phyloP scores from a whole-genome alignment of 2,113 vertebrate genomes.

The Oplegnathus fasciatus region DNA sequence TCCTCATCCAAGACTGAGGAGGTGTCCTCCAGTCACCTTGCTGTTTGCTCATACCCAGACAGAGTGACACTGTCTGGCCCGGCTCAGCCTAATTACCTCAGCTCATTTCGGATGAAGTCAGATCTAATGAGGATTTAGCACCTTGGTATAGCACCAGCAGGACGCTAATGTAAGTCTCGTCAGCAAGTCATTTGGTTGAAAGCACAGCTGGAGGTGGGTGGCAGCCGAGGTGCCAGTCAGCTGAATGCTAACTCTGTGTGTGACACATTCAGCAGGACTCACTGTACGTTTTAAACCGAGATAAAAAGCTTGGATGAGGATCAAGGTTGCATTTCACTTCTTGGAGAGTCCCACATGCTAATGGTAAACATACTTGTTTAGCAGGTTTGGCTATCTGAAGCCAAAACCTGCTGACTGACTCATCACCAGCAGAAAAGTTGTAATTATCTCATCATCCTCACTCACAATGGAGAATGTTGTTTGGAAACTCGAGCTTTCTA shows the following conservation, averaged over 20 bases:
- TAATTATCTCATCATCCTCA: neutral
- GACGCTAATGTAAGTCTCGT: neutral
- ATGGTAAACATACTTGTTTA: neutral
- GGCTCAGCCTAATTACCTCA: constrained; percentile 55
- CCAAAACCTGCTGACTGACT: neutral
- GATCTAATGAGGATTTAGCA: constrained; percentile 67
- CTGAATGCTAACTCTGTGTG: neutral
- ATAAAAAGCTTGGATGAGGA: neutral
- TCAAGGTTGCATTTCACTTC: neutral
- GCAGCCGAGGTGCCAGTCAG: neutral
- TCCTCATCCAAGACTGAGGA: neutral
- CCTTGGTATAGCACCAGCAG: constrained; percentile 3
- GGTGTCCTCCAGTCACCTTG: neutral
- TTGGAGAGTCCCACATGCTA: neutral
- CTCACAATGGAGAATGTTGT: neutral
- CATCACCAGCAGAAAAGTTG: neutral
- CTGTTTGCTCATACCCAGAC: neutral
- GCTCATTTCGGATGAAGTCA: constrained; percentile 46
- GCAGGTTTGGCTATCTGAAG: neutral
- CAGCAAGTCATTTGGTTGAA: neutral
- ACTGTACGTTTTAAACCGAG: neutral
- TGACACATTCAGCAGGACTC: neutral
- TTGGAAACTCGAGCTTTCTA: neutral
- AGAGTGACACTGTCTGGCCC: constrained; percentile 2
- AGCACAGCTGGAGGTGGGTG: neutral